phyloP scores from a whole-genome alignment of 1,140 invertebrate genomes.

The Goniozus legneri region DNA sequence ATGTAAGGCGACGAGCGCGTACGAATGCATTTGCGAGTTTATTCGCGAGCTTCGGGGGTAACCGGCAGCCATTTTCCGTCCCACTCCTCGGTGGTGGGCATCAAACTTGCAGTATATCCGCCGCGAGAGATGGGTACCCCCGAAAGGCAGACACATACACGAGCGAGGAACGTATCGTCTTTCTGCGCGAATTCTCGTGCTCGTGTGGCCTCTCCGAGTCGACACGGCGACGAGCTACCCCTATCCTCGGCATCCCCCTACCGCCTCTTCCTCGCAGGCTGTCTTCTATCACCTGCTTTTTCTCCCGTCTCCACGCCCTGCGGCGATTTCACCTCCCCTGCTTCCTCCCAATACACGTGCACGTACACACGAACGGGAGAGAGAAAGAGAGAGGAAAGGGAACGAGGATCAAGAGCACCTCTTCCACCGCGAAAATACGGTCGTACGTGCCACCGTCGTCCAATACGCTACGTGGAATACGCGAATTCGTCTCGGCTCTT shows the following conservation, averaged over 20 bases:
- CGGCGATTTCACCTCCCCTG: too few species aligned
- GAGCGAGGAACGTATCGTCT: too few species aligned
- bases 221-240: too few species aligned
- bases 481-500: constrained; percentile 9
- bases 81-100: constrained; percentile 31
- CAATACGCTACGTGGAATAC: constrained; percentile 42
- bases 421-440: constrained; percentile 36
- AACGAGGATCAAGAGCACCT: constrained; percentile 13
- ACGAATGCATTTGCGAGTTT: constrained; percentile 38
- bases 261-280: neutral
- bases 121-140: too few species aligned
- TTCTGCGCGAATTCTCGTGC: constrained; percentile 17
- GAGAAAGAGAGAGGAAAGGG: constrained; percentile 13
- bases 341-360: too few species aligned
- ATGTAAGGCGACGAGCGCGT: constrained; percentile 11
- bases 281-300: too few species aligned
- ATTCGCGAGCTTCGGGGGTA: constrained; percentile 28
- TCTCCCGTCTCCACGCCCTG: too few species aligned
- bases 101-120: constrained; percentile 40
- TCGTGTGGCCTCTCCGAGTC: too few species aligned
- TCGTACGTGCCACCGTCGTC: constrained; percentile 38
- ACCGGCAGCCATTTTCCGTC: constrained; percentile 37
- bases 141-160: too few species aligned
- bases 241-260: constrained; percentile 1
- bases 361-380: neutral